A percentile compares a stretch with the other conserved stretches of the same genome.
phyloP scores from a whole-genome alignment of 1,140 invertebrate species.

The Amyelois transitella region DNA sequence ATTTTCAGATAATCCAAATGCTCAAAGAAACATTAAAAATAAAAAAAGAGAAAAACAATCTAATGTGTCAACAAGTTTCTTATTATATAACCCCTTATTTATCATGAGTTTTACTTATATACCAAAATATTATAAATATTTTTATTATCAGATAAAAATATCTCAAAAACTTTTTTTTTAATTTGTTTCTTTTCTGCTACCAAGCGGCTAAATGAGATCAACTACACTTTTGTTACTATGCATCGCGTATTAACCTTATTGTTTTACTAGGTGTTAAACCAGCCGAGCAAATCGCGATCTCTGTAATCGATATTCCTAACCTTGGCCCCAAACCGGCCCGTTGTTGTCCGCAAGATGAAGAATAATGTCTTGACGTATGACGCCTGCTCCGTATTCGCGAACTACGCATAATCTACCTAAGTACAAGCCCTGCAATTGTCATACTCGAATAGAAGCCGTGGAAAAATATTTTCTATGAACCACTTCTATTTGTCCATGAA shows the following conservation, averaged over 20 bases:
- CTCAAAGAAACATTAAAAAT: no score
- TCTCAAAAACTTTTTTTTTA: no score
- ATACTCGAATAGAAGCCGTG: neutral
- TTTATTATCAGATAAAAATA: no score
- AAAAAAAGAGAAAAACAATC: no score
- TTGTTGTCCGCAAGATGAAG: slow-evolving; percentile 43
- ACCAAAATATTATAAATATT: no score
- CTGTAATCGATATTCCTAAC: slow-evolving; percentile 46
- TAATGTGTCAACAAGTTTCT: no score
- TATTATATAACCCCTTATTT: no score
- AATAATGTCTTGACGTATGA: slow-evolving; percentile 38
- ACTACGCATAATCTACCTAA: slow-evolving; percentile 24
- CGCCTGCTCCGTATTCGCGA: slow-evolving; percentile 28
- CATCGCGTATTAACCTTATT: neutral
- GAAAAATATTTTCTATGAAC: neutral
- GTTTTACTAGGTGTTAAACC: slow-evolving; percentile 8
- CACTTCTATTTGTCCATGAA: no score
- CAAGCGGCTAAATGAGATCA: no score
- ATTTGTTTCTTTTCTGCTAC: no score
- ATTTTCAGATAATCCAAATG: no score
- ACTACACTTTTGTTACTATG: neutral
- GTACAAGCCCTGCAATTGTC: neutral
- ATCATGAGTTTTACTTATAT: no score
- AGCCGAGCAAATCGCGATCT: slow-evolving; percentile 33
- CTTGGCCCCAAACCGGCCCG: slow-evolving; percentile 44